phyloP scores from a whole-genome alignment of 1,140 invertebrate genomes.

The Pachyrhynchus sulphureomaculatus region DNA sequence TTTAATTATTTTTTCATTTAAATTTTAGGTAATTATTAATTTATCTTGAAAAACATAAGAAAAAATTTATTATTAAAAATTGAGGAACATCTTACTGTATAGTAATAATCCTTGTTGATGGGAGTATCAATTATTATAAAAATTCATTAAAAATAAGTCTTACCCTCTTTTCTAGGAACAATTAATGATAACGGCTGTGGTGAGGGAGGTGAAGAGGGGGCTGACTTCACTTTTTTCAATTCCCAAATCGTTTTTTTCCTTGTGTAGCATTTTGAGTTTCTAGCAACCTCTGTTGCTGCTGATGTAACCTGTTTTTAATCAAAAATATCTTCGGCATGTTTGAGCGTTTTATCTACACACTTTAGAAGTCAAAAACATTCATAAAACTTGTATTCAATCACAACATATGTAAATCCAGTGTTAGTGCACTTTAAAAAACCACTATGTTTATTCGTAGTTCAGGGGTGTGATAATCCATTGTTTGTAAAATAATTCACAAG shows the following conservation, averaged over 20 bases:
- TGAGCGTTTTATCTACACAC: not conserved
- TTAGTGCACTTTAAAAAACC: too few relatives aligned
- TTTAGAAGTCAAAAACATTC: not conserved
- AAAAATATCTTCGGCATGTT: slow-evolving; percentile 89
- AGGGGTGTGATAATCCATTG: too few relatives aligned
- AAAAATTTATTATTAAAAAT: too few relatives aligned
- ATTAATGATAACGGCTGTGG: slow-evolving; percentile 60
- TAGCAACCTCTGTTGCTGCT: slow-evolving; percentile 79
- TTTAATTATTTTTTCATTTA: not conserved
- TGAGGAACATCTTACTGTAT: too few relatives aligned
- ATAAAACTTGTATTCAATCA: too few relatives aligned
- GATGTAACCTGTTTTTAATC: slow-evolving; percentile 83
- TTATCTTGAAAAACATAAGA: too few relatives aligned
- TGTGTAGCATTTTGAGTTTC: slow-evolving; percentile 69
- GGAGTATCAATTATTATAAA: too few relatives aligned
- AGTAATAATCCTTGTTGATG: too few relatives aligned
- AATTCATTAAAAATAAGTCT: slow-evolving; percentile 27
- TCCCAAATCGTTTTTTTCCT: slow-evolving; percentile 42
- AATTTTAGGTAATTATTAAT: too few relatives aligned
- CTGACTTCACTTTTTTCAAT: slow-evolving; percentile 24
- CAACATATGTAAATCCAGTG: too few relatives aligned
- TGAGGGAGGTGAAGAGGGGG: slow-evolving; percentile 40
- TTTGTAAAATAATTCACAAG: too few relatives aligned
- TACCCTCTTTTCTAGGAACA: slow-evolving; percentile 56
- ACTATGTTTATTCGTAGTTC: too few relatives aligned